These are phyloP conservation scores for Oppia nitens DNA, from an alignment of 1,140 invertebrate genomes.

Conservation along the genomic window DNA sequence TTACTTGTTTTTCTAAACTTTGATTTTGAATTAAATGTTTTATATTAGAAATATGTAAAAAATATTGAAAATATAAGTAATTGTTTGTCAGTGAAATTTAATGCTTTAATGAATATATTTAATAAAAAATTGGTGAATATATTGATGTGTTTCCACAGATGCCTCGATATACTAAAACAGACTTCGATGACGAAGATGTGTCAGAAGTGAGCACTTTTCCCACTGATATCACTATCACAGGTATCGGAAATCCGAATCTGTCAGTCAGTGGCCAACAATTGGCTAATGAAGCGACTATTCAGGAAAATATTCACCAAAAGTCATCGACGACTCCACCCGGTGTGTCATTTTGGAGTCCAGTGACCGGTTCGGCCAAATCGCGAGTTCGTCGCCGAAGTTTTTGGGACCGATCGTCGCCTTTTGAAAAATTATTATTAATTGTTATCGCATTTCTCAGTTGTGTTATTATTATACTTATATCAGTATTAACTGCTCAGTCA, in stretches of 20 bases:
- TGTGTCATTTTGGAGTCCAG: constrained; percentile 16
- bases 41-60: too few species aligned
- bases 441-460: constrained; percentile 37
- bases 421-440: constrained; percentile 39
- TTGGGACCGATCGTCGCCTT: constrained; percentile 41
- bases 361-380: too few species aligned
- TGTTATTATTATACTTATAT: constrained; percentile 33
- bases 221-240: constrained; percentile 16
- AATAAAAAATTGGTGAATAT: too few species aligned
- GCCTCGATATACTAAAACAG: constrained; percentile 33
- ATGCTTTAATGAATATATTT: too few species aligned
- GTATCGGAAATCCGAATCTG: not conserved
- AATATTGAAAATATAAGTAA: too few species aligned
- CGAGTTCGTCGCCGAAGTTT: constrained; percentile 33
- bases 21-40: too few species aligned
- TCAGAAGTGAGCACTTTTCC: constrained; percentile 25
- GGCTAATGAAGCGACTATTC: not conserved
- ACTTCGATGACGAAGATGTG: constrained; percentile 34
- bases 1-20: too few species aligned
- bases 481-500: constrained; percentile 34
- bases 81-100: too few species aligned
- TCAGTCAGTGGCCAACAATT: constrained; percentile 5
- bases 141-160: constrained; percentile 29
- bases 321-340: constrained; percentile 14
- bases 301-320: constrained; percentile 8